Evolutionary conservation across 2,113 vertebrate genomes (phyloP).

Genomic region (Fulmarus glacialis): DNA sequence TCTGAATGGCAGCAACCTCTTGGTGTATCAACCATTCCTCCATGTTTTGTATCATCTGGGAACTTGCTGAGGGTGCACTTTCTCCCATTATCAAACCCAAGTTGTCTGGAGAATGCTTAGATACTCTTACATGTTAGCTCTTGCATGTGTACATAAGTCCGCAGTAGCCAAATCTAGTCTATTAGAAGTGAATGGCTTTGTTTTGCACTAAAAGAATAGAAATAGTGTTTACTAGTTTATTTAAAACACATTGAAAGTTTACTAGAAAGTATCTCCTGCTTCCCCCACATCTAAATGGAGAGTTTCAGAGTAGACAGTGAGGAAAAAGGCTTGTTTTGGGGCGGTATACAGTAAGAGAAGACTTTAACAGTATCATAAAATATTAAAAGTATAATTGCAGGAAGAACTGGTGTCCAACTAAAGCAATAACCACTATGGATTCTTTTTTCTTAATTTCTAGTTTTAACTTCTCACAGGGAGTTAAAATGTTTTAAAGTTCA

Average conservation of each 20-base stretch:
- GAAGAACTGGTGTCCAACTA: neutral
- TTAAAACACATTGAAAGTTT: neutral
- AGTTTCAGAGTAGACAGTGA: neutral
- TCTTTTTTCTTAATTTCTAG: neutral
- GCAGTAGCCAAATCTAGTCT: neutral
- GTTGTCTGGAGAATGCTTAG: neutral
- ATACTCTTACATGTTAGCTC: neutral
- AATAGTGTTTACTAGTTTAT: neutral
- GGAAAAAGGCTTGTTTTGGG: neutral
- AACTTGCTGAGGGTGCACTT: neutral
- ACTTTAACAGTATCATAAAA: neutral
- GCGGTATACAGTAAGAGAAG: neutral
- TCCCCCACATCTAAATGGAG: neutral
- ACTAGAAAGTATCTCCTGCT: neutral
- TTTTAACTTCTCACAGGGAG: neutral
- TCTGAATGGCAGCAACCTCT: neutral
- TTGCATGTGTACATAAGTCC: neutral
- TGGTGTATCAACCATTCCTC: neutral
- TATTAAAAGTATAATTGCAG: neutral
- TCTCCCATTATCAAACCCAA: neutral
- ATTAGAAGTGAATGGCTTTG: neutral
- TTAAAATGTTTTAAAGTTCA: neutral
- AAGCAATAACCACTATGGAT: neutral
- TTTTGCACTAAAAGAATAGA: neutral
- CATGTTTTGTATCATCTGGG: neutral